Percentiles rank a stretch among this genome's conserved stretches.
Conservation (phyloP, 2,797 vertebrate genomes). For the Steatocranus sp. region DNA sequence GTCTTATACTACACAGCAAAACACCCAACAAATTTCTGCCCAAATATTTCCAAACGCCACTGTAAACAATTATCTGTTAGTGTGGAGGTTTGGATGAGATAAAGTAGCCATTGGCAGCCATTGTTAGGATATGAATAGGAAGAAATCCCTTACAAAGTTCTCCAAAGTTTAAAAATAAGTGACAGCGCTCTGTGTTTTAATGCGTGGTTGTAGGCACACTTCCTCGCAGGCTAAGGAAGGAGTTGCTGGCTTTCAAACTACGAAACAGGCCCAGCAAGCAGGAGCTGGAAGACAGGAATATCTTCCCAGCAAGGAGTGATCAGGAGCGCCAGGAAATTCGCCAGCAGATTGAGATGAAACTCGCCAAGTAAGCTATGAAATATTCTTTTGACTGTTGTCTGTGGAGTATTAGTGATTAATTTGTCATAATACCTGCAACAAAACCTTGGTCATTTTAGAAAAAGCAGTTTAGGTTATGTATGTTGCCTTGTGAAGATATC, state of each 20-base stretch:
- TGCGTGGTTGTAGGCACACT: constrained; percentile 82
- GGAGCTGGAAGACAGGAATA: constrained; percentile 95
- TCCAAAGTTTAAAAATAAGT: neutral
- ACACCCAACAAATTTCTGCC: neutral
- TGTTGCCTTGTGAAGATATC: neutral
- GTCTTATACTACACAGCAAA: neutral
- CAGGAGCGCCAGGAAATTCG: constrained; percentile 94
- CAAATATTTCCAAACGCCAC: neutral
- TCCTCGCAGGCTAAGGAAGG: constrained; percentile 95
- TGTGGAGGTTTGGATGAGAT: neutral
- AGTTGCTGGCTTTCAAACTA: constrained; percentile 91
- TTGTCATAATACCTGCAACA: neutral
- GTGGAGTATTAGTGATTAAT: neutral
- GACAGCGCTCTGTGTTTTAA: neutral
- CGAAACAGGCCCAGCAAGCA: constrained; percentile 95
- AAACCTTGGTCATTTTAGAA: neutral
- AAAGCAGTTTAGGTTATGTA: neutral
- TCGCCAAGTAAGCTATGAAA: constrained; percentile 88
- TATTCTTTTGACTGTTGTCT: neutral
- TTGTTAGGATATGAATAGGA: neutral
- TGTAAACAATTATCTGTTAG: neutral
- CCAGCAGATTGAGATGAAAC: constrained; percentile 97
- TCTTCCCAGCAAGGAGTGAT: constrained; percentile 91
- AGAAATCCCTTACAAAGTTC: neutral
- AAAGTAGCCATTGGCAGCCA: neutral